These are phyloP conservation scores for Galerucella calmariensis DNA, from an alignment of 2,888 invertebrate species.

Conservation along the genomic window DNA sequence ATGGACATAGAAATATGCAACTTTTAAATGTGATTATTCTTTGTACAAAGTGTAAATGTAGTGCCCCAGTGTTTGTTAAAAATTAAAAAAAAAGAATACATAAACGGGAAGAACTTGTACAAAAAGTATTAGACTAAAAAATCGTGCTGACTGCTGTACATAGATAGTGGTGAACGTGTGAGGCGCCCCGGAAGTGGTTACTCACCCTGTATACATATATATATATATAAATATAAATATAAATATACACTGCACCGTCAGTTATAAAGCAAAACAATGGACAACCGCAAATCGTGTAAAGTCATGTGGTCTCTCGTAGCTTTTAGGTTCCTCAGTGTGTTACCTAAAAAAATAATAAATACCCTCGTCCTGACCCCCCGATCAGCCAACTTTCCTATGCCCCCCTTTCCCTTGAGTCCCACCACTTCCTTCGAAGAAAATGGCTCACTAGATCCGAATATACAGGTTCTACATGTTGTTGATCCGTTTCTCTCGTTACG, in stretches of 20 bases:
- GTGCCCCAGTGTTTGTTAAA: constrained; percentile 65
- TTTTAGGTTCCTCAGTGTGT: constrained; percentile 70
- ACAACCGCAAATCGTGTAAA: constrained; percentile 60
- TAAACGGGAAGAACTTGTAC: constrained; percentile 63
- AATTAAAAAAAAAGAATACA: constrained; percentile 24
- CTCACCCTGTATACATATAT: constrained; percentile 45
- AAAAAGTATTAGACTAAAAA: constrained; percentile 60
- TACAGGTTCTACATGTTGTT: constrained; percentile 8
- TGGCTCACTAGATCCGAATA: constrained; percentile 22
- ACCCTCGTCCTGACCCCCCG: constrained; percentile 68
- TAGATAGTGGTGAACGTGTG: constrained; percentile 59
- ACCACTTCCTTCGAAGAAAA: constrained; percentile 28
- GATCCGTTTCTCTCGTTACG: constrained; percentile 2
- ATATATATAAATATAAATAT: constrained; percentile 39
- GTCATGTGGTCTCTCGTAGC: constrained; percentile 65
- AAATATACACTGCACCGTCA: constrained; percentile 50
- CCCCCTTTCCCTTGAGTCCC: constrained; percentile 24
- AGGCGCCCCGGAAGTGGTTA: constrained; percentile 58
- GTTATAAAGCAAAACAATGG: constrained; percentile 45
- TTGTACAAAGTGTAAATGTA: constrained; percentile 72
- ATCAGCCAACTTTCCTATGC: constrained; percentile 50
- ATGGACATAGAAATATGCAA: constrained; percentile 66
- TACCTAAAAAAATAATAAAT: constrained; percentile 63
- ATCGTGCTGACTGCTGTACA: constrained; percentile 62
- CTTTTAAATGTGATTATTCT: constrained; percentile 73